These are phyloP conservation scores for Amblyraja radiata DNA, from an alignment of 2,797 vertebrate species.

Conservation along the genomic window DNA sequence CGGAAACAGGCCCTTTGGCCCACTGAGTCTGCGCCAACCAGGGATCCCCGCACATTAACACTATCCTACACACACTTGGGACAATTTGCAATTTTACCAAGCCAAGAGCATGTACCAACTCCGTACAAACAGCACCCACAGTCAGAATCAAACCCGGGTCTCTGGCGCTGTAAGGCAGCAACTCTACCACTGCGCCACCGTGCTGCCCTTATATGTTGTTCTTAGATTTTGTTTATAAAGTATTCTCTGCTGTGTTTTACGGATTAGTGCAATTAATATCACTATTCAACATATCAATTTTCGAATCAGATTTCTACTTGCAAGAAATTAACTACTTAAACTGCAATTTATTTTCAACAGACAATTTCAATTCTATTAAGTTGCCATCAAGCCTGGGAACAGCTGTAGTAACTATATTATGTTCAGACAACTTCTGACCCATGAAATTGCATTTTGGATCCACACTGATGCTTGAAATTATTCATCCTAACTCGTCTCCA, in stretches of 20 bases:
- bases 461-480: background rate
- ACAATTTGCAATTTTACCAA: too few species aligned
- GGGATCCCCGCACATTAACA: too few species aligned
- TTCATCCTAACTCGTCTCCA: slow-evolving; percentile 15
- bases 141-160: too few species aligned
- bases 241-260: background rate
- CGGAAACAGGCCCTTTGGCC: too few species aligned
- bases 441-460: slow-evolving; percentile 9
- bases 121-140: too few species aligned
- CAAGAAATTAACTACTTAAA: background rate
- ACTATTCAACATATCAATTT: background rate
- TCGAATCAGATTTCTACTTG: background rate
- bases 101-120: too few species aligned
- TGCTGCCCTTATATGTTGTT: too few species aligned
- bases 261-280: background rate
- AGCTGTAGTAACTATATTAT: background rate
- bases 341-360: slow-evolving; percentile 19
- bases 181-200: too few species aligned
- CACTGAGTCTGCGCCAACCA: too few species aligned
- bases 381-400: background rate
- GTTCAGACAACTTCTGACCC: background rate
- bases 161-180: too few species aligned
- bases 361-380: slow-evolving; percentile 1
- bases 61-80: too few species aligned
- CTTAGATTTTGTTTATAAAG: background rate